Conservation (phyloP, 2,888 invertebrate species). For the Hypercompe scribonia region DNA sequence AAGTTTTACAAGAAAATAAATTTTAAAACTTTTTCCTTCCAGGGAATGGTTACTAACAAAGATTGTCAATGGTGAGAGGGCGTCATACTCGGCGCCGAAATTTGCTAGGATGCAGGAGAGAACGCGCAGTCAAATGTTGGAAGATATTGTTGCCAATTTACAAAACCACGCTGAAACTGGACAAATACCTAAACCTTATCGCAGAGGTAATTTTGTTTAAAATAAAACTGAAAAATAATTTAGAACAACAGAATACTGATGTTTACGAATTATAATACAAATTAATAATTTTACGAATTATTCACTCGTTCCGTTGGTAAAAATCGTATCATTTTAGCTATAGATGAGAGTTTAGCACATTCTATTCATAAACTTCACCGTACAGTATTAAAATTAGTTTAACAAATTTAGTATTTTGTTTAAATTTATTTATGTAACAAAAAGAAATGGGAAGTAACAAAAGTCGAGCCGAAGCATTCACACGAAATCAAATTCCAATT, state of each 20-base stretch:
- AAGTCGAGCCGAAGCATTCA: background rate
- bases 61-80: slow-evolving; percentile 97
- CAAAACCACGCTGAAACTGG: slow-evolving; percentile 98
- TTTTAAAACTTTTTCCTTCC: slow-evolving; percentile 22
- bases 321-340: no score
- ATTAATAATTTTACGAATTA: background rate
- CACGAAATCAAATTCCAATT: background rate
- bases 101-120: slow-evolving; percentile 98
- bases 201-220: slow-evolving; percentile 88
- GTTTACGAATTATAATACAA: background rate
- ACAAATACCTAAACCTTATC: slow-evolving; percentile 97
- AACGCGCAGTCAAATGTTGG: slow-evolving; percentile 96
- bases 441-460: background rate
- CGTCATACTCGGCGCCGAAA: slow-evolving; percentile 97
- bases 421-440: no score
- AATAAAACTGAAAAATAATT: background rate
- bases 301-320: background rate
- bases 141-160: slow-evolving; percentile 96
- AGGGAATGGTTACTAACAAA: slow-evolving; percentile 97
- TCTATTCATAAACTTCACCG: no score
- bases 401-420: no score
- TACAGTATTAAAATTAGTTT: no score
- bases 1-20: background rate
- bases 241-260: background rate
- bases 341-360: no score